Conservation (phyloP, 2,888 invertebrate species). For the Conus canariensis region DNA sequence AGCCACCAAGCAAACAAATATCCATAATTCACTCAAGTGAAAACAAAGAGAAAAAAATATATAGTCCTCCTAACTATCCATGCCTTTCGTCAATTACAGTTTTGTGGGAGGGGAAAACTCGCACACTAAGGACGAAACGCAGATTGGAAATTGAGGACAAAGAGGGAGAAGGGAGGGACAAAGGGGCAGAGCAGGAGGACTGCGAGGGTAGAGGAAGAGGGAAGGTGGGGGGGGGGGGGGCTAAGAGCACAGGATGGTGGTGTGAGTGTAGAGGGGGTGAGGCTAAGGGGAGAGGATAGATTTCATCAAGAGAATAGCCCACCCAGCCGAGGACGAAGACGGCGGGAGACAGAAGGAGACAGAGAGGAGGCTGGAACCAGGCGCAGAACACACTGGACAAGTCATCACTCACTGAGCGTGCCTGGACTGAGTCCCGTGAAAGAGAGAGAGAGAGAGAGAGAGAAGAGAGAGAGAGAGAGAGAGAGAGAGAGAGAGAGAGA, state of each 20-base stretch:
- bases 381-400: constrained; percentile 4
- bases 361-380: constrained; percentile 12
- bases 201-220: background rate
- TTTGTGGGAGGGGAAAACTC: too few relatives aligned
- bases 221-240: too few relatives aligned
- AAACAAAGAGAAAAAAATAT: background rate
- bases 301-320: constrained; percentile 14
- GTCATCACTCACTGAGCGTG: constrained; percentile 25
- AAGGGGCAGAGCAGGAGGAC: background rate
- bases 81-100: too few relatives aligned
- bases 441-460: constrained; percentile 32
- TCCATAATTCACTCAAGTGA: too few relatives aligned
- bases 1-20: too few relatives aligned
- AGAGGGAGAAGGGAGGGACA: background rate
- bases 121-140: background rate
- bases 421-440: background rate
- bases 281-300: background rate
- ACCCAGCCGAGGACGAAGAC: background rate
- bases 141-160: background rate
- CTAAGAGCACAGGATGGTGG: too few relatives aligned
- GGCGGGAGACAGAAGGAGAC: constrained; percentile 5
- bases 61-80: too few relatives aligned
- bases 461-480: background rate
- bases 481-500: constrained; percentile 24
- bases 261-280: background rate